Evolutionary conservation across 2,797 vertebrate genomes (phyloP), one percentile per base, ranked within the genome.

Genomic region (Sebastiscus tertius): DNA sequence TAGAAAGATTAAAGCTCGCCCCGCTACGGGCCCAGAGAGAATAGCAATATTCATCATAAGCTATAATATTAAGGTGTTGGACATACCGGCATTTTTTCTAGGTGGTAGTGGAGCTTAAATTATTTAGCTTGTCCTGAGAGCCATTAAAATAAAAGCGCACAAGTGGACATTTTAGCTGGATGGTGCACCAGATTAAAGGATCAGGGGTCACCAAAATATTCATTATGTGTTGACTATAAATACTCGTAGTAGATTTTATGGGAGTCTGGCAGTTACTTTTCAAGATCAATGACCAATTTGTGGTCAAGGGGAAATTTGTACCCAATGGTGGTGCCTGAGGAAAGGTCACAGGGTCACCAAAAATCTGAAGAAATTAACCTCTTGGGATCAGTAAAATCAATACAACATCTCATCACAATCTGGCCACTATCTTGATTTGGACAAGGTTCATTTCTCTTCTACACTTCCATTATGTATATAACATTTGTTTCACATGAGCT

Each of bases 81-180:
- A 31, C 69, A 31, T 31, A 46, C 24, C 75, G 33, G 64, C 26
- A 20, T 39, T 73, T 77, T 55, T 26, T 54, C 56, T 63, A 62
- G 5, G 29, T 29, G n/a, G 33, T 29, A 36, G 49, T 60, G 26
- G 31, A 74, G 46, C n/a, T 69, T 73, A n/a, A 67, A 66, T 42
- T 36, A 46, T 36, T 34, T 54, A 75, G 2, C 72, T 64, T 75
- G 70, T 87, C 84, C 85, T 88, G 80, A 77, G 85, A 88, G 24
- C 73, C 52, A 58, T 63, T 59, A 61, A 72, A 76, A 78, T 36
- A 39, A 84, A 74, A 52, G 0, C 18, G 33, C 56, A 39, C 6
- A 49, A 66, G 20, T 36, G 11, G 18, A n/a, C 27, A 72, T 56
- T 69, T 70, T 18, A 56, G 42, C n/a, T 22, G 31, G 9, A 67